A percentile compares a stretch with the other conserved stretches of the same genome.
phyloP scores from a whole-genome alignment of 2,888 invertebrate genomes.

The Autographa gamma region DNA sequence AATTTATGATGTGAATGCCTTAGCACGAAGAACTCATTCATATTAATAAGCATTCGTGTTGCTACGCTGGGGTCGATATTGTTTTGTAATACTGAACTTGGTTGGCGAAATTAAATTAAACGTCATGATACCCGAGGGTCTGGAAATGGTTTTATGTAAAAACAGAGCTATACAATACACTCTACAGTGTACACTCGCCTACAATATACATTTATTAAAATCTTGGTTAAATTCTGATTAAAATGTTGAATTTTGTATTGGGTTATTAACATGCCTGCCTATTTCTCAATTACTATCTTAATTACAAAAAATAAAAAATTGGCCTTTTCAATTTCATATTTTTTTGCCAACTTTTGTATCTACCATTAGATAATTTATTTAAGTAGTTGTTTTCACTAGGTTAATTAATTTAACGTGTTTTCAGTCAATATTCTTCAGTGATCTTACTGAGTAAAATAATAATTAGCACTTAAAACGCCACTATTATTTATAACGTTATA shows the following conservation, averaged over 20 bases:
- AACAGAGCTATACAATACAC: background rate
- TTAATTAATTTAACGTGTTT: no score
- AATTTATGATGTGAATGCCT: slow-evolving; percentile 4
- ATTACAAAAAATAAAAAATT: no score
- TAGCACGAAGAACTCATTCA: slow-evolving; percentile 30
- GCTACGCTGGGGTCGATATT: slow-evolving; percentile 20
- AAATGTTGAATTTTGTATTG: background rate
- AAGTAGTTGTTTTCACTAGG: no score
- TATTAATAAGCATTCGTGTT: slow-evolving; percentile 40
- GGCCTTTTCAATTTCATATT: no score
- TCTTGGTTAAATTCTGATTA: background rate
- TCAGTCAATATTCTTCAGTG: no score
- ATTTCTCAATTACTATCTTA: no score
- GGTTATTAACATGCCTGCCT: no score
- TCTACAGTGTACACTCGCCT: background rate
- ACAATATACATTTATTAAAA: background rate
- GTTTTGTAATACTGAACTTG: slow-evolving; percentile 41
- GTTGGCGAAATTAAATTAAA: slow-evolving; percentile 62
- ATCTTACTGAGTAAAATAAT: no score
- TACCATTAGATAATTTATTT: no score
- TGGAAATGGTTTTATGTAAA: slow-evolving; percentile 21
- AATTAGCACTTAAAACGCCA: background rate
- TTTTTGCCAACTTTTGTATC: no score
- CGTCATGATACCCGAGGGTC: slow-evolving; percentile 41
- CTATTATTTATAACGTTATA: no score